Percentiles rank a stretch among this genome's conserved stretches.
Conservation (phyloP, 2,888 invertebrate species). For the Himalopsyche japonica region DNA sequence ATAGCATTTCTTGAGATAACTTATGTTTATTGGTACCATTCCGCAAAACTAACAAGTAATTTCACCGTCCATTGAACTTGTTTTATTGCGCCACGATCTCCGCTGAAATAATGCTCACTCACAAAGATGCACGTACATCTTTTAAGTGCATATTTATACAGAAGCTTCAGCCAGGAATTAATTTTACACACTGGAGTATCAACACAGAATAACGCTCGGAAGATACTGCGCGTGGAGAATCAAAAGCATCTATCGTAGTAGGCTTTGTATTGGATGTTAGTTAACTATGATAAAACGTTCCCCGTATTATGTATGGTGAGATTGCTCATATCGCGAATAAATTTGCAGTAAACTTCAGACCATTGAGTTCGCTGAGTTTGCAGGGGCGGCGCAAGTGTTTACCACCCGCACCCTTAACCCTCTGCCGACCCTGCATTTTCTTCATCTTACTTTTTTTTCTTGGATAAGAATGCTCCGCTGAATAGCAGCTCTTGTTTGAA, state of each 20-base stretch:
- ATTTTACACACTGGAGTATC: background rate
- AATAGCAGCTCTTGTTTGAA: background rate
- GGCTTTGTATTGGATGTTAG: background rate
- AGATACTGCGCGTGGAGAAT: background rate
- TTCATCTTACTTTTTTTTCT: background rate
- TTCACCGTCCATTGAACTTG: background rate
- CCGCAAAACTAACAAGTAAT: background rate
- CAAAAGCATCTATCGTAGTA: background rate
- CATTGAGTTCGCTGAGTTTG: slow-evolving; percentile 38
- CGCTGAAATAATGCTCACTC: background rate
- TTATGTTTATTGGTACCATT: no score
- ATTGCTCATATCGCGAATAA: slow-evolving; percentile 37
- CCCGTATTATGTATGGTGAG: slow-evolving; percentile 20
- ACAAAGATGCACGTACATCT: background rate
- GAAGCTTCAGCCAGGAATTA: background rate
- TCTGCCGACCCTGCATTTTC: background rate
- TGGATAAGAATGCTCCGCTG: background rate
- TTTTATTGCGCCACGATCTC: background rate
- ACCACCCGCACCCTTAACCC: background rate
- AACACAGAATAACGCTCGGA: background rate
- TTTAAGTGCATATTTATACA: background rate
- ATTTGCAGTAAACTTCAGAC: slow-evolving; percentile 39
- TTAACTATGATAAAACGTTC: background rate
- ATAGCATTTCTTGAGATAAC: no score
- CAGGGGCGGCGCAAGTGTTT: slow-evolving; percentile 9